A percentile compares a stretch with the other conserved stretches of the same genome.
phyloP scores from a whole-genome alignment of 2,797 vertebrate species.

The Huso huso region DNA sequence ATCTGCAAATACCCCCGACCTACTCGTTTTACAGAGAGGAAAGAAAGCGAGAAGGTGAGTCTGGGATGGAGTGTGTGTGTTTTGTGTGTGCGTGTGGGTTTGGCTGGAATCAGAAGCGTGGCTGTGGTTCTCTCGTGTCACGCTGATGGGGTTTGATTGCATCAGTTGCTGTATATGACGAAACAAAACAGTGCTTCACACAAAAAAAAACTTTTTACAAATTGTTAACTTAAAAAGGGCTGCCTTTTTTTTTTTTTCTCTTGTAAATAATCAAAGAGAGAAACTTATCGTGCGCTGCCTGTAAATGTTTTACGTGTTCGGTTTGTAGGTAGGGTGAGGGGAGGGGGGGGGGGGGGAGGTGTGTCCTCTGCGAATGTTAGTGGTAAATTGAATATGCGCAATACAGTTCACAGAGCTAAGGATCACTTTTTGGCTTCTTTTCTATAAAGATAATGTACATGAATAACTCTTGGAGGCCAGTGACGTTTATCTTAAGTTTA shows the following conservation, averaged over 20 bases:
- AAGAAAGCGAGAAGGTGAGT: constrained; percentile 25
- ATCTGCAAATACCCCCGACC: no score
- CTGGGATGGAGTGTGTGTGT: constrained; percentile 36
- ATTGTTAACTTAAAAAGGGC: constrained; percentile 76
- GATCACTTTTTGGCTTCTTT: not conserved
- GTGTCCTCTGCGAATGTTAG: not conserved
- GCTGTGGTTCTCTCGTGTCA: constrained; percentile 19
- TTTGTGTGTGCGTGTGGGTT: constrained; percentile 28
- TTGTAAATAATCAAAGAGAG: constrained; percentile 69
- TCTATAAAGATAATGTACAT: not conserved
- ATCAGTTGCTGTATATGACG: constrained; percentile 19
- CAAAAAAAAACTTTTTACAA: constrained; percentile 52
- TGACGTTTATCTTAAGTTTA: constrained; percentile 1
- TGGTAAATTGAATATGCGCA: not conserved
- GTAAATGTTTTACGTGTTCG: constrained; percentile 62
- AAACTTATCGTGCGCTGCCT: constrained; percentile 63
- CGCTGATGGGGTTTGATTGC: constrained; percentile 31
- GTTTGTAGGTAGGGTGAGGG: constrained; percentile 30
- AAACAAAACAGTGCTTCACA: constrained; percentile 61
- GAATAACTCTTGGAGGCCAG: constrained; percentile 1
- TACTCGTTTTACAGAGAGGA: no score
- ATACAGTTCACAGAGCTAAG: not conserved
- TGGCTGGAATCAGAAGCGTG: constrained; percentile 34
- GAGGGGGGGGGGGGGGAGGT: not conserved
- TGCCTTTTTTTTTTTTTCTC: constrained; percentile 71